These are phyloP conservation scores for Percopsis omiscomaycus DNA, from an alignment of 2,797 vertebrate genomes.

Conservation along the genomic window DNA sequence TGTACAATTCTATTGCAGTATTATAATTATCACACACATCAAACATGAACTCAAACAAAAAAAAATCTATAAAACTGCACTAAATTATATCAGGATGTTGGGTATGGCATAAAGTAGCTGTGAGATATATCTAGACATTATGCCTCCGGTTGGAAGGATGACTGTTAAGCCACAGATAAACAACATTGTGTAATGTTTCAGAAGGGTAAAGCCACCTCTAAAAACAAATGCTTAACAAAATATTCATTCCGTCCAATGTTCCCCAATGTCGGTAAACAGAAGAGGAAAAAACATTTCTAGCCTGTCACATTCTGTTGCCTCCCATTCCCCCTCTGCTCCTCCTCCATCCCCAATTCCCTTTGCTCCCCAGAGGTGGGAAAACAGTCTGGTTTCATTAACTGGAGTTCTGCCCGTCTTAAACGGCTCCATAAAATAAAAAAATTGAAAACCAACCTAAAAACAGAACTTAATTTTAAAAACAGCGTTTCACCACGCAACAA, in stretches of 20 bases:
- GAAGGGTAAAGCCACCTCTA: conserved; percentile 18
- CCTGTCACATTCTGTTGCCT: neutral
- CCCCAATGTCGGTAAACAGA: conserved; percentile 45
- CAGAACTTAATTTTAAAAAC: conserved; percentile 62
- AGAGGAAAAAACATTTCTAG: conserved; percentile 36
- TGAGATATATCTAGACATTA: too few species aligned
- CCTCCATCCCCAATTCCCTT: conserved; percentile 41
- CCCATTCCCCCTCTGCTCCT: conserved; percentile 6
- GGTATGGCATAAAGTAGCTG: too few species aligned
- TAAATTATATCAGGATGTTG: too few species aligned
- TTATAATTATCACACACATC: too few species aligned
- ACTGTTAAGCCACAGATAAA: conserved; percentile 56
- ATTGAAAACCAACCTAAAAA: conserved; percentile 20
- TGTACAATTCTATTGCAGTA: too few species aligned
- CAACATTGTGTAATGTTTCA: conserved; percentile 46
- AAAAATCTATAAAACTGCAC: too few species aligned
- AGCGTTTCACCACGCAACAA: too few species aligned
- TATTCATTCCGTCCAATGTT: neutral
- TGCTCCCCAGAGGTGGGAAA: conserved; percentile 62
- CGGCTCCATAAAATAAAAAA: conserved; percentile 45
- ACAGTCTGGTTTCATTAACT: conserved; percentile 71
- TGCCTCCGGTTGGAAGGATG: too few species aligned
- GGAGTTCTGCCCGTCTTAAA: conserved; percentile 62
- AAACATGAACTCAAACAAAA: too few species aligned
- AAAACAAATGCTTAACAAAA: conserved; percentile 15